A percentile compares a stretch with the other conserved stretches of the same genome.
phyloP scores from a whole-genome alignment of 2,888 invertebrate species.

The Limenitis camilla region DNA sequence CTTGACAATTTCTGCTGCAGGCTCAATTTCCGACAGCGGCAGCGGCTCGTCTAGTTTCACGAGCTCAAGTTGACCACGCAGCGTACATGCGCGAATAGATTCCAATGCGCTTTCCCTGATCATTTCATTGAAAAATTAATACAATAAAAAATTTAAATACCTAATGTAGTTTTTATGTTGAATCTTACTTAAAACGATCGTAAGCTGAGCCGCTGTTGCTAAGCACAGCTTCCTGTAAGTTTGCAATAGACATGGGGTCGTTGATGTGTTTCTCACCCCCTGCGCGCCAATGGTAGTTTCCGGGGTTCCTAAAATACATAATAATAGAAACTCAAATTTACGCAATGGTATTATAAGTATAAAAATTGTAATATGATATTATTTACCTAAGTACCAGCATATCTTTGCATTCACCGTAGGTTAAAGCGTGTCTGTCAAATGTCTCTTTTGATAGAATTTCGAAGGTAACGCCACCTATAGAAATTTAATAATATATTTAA shows the following conservation, averaged over 20 bases:
- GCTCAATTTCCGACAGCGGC: conserved; percentile 90
- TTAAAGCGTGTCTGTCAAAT: conserved; percentile 85
- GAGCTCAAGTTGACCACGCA: conserved; percentile 94
- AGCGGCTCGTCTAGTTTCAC: conserved; percentile 85
- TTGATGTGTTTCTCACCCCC: conserved; percentile 99
- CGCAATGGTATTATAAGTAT: not conserved
- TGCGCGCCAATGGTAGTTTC: conserved; percentile 96
- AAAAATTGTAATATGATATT: not conserved
- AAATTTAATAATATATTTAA: not conserved
- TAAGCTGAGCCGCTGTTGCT: conserved; percentile 89
- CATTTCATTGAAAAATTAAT: not conserved
- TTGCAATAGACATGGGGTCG: conserved; percentile 87
- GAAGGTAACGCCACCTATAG: conserved; percentile 89
- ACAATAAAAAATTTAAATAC: not conserved
- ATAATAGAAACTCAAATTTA: not conserved
- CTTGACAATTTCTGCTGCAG: conserved; percentile 96
- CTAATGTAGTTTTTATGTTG: not conserved
- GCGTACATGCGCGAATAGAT: conserved; percentile 88
- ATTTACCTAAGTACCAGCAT: conserved; percentile 79
- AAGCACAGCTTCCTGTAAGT: conserved; percentile 87
- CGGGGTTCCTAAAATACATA: conserved; percentile 81
- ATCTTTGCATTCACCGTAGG: conserved; percentile 82
- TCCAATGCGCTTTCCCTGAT: conserved; percentile 87
- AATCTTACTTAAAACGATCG: conserved; percentile 76
- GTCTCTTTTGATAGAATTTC: conserved; percentile 91